These are phyloP conservation scores for Umimayanthus kanabou DNA, from an alignment of 92 coral and sea anemone genomes.

Conservation along the genomic window DNA sequence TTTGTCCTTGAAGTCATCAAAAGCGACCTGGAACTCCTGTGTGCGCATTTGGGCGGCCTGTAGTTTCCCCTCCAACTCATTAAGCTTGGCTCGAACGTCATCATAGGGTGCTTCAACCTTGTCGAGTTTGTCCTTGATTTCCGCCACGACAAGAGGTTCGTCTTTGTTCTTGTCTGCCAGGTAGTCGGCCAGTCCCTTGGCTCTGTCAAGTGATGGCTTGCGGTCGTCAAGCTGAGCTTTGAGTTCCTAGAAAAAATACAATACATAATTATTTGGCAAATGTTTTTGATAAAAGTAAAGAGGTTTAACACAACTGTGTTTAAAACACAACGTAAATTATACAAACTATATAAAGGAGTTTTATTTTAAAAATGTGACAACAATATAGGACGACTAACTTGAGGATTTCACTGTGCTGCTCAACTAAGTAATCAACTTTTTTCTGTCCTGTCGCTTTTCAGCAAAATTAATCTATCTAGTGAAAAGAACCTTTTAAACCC, in stretches of 20 bases:
- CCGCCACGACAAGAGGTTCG: slow-evolving; percentile 87
- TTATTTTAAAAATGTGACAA: too few relatives aligned
- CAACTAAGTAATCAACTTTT: too few relatives aligned
- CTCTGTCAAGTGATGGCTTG: slow-evolving; percentile 79
- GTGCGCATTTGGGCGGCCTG: slow-evolving; percentile 95
- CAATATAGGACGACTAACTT: too few relatives aligned
- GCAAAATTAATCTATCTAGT: too few relatives aligned
- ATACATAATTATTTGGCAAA: neutral
- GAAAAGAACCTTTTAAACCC: too few relatives aligned
- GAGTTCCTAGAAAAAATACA: slow-evolving; percentile 56
- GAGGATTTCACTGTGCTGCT: too few relatives aligned
- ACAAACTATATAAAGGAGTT: too few relatives aligned
- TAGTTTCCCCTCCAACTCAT: slow-evolving; percentile 72
- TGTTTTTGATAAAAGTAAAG: neutral
- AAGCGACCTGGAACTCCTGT: slow-evolving; percentile 88
- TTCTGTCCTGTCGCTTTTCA: too few relatives aligned
- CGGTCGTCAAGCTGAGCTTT: slow-evolving; percentile 79
- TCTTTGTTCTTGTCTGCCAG: slow-evolving; percentile 82
- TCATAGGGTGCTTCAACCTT: slow-evolving; percentile 82
- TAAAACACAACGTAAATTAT: neutral
- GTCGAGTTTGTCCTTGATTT: slow-evolving; percentile 85
- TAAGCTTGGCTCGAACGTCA: slow-evolving; percentile 49
- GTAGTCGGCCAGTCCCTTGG: slow-evolving; percentile 80
- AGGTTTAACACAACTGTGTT: neutral
- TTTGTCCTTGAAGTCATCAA: slow-evolving; percentile 76